phyloP scores from a whole-genome alignment of 2,797 vertebrate genomes.

The Trachops cirrhosus region DNA sequence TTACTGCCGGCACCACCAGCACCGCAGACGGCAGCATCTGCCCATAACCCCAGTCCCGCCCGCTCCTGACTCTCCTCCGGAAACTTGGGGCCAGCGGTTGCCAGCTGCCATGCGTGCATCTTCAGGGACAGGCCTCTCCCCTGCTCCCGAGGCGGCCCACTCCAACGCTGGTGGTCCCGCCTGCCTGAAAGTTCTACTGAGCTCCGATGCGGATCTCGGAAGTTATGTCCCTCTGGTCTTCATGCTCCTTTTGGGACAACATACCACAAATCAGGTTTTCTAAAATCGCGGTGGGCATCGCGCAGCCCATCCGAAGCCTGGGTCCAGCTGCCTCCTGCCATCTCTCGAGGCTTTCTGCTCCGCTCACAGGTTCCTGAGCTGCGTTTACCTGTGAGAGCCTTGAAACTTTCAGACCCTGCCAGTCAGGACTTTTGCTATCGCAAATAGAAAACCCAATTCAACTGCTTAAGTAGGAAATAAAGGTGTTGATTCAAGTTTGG shows the following conservation, averaged over 20 bases:
- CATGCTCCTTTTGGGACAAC: background rate
- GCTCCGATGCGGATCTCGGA: background rate
- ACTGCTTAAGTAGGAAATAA: slow-evolving; percentile 69
- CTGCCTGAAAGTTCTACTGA: background rate
- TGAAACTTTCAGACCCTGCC: background rate
- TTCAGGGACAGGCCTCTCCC: background rate
- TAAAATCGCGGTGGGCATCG: background rate
- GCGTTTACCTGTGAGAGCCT: background rate
- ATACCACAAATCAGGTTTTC: background rate
- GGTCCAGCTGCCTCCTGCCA: background rate
- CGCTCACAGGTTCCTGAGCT: background rate
- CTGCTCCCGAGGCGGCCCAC: background rate
- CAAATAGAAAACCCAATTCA: background rate
- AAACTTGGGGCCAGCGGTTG: background rate
- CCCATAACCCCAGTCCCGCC: background rate
- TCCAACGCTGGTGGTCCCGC: accelerated
- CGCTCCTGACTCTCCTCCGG: background rate
- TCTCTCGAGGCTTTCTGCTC: background rate
- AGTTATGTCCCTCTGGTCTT: background rate
- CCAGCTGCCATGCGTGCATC: background rate
- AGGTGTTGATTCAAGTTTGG: background rate
- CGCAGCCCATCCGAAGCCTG: background rate
- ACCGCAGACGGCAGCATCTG: accelerated
- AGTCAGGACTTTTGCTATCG: slow-evolving; percentile 11
- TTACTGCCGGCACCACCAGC: background rate